Conservation (phyloP, 2,888 invertebrate genomes). For the Sarcophaga carnaria region DNA sequence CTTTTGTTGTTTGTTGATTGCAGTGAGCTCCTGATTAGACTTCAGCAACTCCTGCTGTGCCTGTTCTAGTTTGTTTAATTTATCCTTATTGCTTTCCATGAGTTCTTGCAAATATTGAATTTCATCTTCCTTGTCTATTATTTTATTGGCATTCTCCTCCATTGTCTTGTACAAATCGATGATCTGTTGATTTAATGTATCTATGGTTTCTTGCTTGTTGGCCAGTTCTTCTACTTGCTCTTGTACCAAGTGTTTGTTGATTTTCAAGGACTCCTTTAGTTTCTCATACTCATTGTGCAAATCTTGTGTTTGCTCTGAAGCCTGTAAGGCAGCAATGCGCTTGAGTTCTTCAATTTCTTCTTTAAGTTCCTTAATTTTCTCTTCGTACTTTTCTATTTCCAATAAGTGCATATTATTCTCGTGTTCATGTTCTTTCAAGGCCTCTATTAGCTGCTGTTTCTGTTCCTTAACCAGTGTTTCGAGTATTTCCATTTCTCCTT, state of each 20-base stretch:
- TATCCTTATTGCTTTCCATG: conserved; percentile 81
- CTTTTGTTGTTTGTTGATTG: conserved; percentile 74
- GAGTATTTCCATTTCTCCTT: conserved; percentile 79
- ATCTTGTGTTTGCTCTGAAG: conserved; percentile 73
- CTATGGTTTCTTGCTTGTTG: conserved; percentile 84
- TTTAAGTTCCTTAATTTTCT: conserved; percentile 80
- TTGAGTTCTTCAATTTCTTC: conserved; percentile 82
- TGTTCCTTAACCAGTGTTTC: conserved; percentile 80
- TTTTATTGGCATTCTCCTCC: conserved; percentile 83
- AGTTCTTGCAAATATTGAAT: conserved; percentile 82
- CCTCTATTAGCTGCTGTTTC: conserved; percentile 80
- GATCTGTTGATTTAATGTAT: conserved; percentile 84
- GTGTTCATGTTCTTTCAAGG: conserved; percentile 79
- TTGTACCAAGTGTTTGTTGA: conserved; percentile 77
- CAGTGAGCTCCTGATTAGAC: conserved; percentile 81
- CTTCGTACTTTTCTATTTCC: conserved; percentile 77
- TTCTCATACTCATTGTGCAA: conserved; percentile 75
- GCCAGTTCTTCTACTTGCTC: conserved; percentile 81
- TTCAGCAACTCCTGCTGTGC: conserved; percentile 74
- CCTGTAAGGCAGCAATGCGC: conserved; percentile 80
- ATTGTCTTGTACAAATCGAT: conserved; percentile 84
- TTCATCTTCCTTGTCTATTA: conserved; percentile 83
- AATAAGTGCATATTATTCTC: conserved; percentile 74
- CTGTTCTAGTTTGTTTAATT: conserved; percentile 82
- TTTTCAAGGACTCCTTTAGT: conserved; percentile 75